Conservation (phyloP, 2,797 vertebrate genomes). For the Coluber constrictor region DNA sequence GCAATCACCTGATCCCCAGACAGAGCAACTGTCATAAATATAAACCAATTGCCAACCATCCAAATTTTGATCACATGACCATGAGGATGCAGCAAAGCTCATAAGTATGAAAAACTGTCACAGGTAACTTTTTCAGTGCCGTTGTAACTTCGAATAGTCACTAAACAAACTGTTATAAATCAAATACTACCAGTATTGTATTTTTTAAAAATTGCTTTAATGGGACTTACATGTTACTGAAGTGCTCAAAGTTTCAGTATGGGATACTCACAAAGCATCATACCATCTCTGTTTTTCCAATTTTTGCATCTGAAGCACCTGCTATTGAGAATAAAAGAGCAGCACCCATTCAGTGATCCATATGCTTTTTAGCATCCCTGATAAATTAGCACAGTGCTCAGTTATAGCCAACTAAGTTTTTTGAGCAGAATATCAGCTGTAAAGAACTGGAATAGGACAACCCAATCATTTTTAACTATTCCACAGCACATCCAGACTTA, state of each 20-base stretch:
- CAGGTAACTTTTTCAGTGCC: no score
- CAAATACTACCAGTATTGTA: no score
- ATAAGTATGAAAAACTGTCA: no score
- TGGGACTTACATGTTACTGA: not conserved
- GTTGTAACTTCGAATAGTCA: no score
- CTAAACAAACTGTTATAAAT: no score
- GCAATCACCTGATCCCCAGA: no score
- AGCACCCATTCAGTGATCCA: not conserved
- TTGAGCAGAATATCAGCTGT: slow-evolving; percentile 27
- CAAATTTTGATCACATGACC: no score
- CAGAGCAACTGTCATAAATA: no score
- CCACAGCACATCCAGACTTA: slow-evolving; percentile 46
- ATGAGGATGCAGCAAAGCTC: no score
- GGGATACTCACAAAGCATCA: not conserved
- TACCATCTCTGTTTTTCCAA: not conserved
- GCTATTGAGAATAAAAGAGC: slow-evolving; percentile 8
- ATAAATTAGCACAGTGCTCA: slow-evolving; percentile 22
- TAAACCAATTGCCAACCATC: no score
- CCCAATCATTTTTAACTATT: slow-evolving; percentile 21
- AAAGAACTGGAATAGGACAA: slow-evolving; percentile 15
- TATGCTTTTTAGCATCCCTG: not conserved
- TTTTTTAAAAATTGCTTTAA: not conserved
- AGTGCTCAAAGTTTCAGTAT: not conserved
- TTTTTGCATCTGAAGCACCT: not conserved
- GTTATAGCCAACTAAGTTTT: slow-evolving; percentile 24